phyloP scores from a whole-genome alignment of 64 coral and sea anemone genomes.

The Stichodactyla mertensii region DNA sequence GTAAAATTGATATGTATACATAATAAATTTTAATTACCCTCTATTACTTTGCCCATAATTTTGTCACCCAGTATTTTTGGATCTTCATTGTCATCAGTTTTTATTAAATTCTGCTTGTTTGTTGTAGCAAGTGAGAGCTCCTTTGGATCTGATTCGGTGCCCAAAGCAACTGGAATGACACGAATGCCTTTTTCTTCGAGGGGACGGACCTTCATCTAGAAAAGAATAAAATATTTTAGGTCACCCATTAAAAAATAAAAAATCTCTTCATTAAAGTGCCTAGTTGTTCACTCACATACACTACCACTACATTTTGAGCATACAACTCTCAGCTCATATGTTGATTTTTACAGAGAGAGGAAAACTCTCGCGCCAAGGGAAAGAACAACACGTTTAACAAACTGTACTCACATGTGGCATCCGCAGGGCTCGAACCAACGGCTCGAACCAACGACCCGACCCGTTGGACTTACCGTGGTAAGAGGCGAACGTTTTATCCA shows the following conservation, averaged over 20 bases:
- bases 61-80: constrained; percentile 36
- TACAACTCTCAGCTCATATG: no score
- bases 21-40: constrained; percentile 31
- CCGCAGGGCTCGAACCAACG: no score
- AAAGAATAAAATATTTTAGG: neutral
- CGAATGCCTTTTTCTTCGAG: neutral
- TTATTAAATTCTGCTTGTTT: constrained; percentile 41
- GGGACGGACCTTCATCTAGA: neutral
- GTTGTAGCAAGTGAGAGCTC: constrained; percentile 43
- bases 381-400: no score
- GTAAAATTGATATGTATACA: neutral
- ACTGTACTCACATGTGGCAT: no score
- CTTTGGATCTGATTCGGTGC: constrained; percentile 50
- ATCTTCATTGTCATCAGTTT: constrained; percentile 37
- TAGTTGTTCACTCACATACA: no score
- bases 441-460: no score
- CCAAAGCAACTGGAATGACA: constrained; percentile 72
- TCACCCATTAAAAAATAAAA: no score
- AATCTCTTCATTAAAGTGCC: no score
- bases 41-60: constrained; percentile 63
- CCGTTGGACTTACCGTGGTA: no score
- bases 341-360: neutral
- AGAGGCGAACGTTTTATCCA: no score
- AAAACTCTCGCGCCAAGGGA: neutral
- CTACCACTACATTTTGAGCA: no score